Conservation (phyloP, 2,797 vertebrate genomes). For the Spondyliosoma cantharus region DNA sequence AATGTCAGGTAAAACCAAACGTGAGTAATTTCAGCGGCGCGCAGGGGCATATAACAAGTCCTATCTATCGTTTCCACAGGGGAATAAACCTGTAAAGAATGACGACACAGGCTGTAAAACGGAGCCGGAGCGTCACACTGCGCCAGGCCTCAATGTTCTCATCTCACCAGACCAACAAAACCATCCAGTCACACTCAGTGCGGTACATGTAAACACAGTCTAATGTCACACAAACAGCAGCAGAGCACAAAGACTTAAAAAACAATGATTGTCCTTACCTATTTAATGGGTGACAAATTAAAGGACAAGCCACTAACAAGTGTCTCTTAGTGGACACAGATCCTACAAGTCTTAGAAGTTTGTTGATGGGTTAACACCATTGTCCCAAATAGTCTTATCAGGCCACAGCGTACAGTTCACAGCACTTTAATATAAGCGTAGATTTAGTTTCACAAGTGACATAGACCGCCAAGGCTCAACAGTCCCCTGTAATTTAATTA, state of each 20-base stretch:
- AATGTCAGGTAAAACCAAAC: constrained; percentile 62
- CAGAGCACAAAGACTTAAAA: neutral
- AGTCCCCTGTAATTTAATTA: too few species aligned
- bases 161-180: constrained; percentile 27
- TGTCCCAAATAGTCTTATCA: neutral
- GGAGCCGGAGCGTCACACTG: constrained; percentile 26
- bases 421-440: neutral
- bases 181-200: neutral
- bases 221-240: neutral
- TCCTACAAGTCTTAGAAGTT: neutral
- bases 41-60: constrained; percentile 60
- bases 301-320: neutral
- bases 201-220: neutral
- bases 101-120: constrained; percentile 61
- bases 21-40: constrained; percentile 58
- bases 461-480: too few species aligned
- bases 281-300: neutral
- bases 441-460: neutral
- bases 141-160: constrained; percentile 41
- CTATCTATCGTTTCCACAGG: constrained; percentile 59
- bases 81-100: constrained; percentile 63
- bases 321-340: neutral
- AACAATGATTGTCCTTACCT: neutral
- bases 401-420: neutral
- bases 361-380: neutral